These are phyloP conservation scores for Pseudopleuronectes americanus DNA, from an alignment of 2,797 vertebrate genomes.

Conservation along the genomic window DNA sequence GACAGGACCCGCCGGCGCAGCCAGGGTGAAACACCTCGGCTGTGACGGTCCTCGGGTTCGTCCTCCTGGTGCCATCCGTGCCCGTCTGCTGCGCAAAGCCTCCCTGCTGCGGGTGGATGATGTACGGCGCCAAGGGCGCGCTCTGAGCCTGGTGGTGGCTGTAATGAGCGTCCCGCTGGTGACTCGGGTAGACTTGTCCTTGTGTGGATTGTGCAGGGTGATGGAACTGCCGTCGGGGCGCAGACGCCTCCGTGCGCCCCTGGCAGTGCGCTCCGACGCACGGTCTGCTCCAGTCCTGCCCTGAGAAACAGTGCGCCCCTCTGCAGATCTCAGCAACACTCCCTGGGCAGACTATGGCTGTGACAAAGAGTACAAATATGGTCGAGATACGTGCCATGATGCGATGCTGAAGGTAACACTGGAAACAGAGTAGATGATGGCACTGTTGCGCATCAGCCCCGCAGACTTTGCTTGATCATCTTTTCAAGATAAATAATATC, in stretches of 20 bases:
- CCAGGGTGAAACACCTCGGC: conserved; percentile 78
- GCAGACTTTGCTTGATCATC: conserved; percentile 27
- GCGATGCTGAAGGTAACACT: conserved; percentile 21
- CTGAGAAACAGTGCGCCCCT: conserved; percentile 73
- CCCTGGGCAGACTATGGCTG: conserved; percentile 29
- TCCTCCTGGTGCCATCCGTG: conserved; percentile 55
- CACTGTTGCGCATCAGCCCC: conserved; percentile 16
- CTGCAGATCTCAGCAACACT: conserved; percentile 74
- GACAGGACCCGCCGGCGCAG: conserved; percentile 78
- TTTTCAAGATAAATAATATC: neutral
- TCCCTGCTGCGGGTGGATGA: conserved; percentile 67
- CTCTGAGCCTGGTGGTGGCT: conserved; percentile 53
- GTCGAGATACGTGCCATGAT: conserved; percentile 61
- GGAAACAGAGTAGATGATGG: conserved; percentile 23
- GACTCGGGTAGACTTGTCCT: conserved; percentile 49
- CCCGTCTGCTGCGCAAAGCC: conserved; percentile 32
- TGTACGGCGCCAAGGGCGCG: conserved; percentile 66
- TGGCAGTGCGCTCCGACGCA: conserved; percentile 81
- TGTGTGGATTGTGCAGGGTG: conserved; percentile 52
- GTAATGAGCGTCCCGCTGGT: conserved; percentile 66
- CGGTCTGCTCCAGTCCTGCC: conserved; percentile 60
- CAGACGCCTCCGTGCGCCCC: conserved; percentile 56
- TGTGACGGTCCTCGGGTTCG: conserved; percentile 77
- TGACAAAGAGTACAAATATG: conserved; percentile 58
- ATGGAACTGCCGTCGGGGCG: conserved; percentile 49